phyloP scores from a whole-genome alignment of 2,888 invertebrate species.

The Notodonta ziczac region DNA sequence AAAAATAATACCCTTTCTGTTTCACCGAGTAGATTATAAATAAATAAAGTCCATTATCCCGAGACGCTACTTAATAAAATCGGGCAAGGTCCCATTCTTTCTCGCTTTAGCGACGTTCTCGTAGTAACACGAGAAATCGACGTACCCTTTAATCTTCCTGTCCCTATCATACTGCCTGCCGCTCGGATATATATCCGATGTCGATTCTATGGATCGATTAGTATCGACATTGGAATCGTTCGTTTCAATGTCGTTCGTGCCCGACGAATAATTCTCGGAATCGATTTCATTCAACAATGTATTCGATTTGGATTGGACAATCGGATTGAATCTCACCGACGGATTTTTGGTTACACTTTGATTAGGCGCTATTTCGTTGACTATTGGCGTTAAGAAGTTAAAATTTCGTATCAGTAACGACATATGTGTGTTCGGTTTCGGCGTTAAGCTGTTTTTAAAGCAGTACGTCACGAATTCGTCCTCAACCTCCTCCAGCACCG shows the following conservation, averaged over 20 bases:
- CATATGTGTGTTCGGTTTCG: constrained; percentile 91
- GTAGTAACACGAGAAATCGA: constrained; percentile 93
- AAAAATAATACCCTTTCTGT: too few relatives aligned
- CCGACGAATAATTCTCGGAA: constrained; percentile 70
- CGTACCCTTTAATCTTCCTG: constrained; percentile 90
- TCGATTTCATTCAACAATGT: constrained; percentile 74
- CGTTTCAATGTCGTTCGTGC: constrained; percentile 53
- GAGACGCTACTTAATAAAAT: constrained; percentile 77
- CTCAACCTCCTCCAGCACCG: constrained; percentile 93
- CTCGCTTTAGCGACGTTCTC: constrained; percentile 88
- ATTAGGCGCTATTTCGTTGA: constrained; percentile 43
- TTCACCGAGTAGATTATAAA: too few relatives aligned
- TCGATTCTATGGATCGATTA: constrained; percentile 71
- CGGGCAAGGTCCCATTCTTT: constrained; percentile 87
- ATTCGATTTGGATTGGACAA: constrained; percentile 82
- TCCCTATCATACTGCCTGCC: constrained; percentile 83
- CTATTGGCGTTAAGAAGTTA: constrained; percentile 88
- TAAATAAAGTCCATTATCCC: not conserved
- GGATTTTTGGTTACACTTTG: constrained; percentile 71
- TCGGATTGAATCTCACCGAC: constrained; percentile 86
- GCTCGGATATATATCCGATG: constrained; percentile 71
- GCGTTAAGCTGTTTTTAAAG: constrained; percentile 81
- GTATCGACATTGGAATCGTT: constrained; percentile 69
- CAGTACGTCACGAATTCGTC: constrained; percentile 92
- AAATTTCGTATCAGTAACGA: constrained; percentile 94